Conservation (phyloP, 2,113 vertebrate genomes). For the Cottus gobio region DNA sequence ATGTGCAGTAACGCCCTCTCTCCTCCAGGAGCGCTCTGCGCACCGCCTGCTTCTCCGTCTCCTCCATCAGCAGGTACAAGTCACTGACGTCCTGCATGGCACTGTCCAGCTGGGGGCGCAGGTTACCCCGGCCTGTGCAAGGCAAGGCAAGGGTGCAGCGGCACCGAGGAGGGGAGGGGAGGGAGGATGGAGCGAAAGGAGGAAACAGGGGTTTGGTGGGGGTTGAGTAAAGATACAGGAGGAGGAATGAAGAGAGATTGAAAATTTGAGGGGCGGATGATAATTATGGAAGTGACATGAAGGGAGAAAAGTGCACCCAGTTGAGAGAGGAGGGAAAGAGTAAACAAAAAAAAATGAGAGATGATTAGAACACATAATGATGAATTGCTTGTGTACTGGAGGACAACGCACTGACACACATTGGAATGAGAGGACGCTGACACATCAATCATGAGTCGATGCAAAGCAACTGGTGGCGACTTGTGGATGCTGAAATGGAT, state of each 20-base stretch:
- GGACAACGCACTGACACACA: slow-evolving; percentile 52
- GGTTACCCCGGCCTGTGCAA: slow-evolving; percentile 90
- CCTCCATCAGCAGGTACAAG: slow-evolving; percentile 97
- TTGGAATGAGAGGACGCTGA: slow-evolving; percentile 39
- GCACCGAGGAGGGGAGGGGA: not conserved
- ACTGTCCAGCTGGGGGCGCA: slow-evolving; percentile 96
- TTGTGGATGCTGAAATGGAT: slow-evolving; percentile 33
- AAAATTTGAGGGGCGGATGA: slow-evolving; percentile 45
- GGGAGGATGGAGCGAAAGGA: not conserved
- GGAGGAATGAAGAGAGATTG: slow-evolving; percentile 29
- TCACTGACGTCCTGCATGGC: slow-evolving; percentile 97
- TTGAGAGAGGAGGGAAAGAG: slow-evolving; percentile 68
- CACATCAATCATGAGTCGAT: slow-evolving; percentile 11
- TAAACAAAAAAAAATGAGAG: slow-evolving; percentile 48
- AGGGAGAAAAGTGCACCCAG: slow-evolving; percentile 70
- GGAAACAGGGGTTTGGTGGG: not conserved
- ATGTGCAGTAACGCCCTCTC: slow-evolving; percentile 93
- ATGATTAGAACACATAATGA: slow-evolving; percentile 64
- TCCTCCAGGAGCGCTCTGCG: slow-evolving; percentile 95
- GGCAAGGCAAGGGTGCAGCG: not conserved
- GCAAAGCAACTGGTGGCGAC: slow-evolving; percentile 32
- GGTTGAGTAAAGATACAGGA: slow-evolving; percentile 19
- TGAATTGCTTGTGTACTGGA: slow-evolving; percentile 28
- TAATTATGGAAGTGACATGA: slow-evolving; percentile 44
- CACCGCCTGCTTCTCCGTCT: slow-evolving; percentile 98